A percentile compares a stretch with the other conserved stretches of the same genome.
phyloP scores from a whole-genome alignment of 2,113 vertebrate genomes.

The Pongo abelii region DNA sequence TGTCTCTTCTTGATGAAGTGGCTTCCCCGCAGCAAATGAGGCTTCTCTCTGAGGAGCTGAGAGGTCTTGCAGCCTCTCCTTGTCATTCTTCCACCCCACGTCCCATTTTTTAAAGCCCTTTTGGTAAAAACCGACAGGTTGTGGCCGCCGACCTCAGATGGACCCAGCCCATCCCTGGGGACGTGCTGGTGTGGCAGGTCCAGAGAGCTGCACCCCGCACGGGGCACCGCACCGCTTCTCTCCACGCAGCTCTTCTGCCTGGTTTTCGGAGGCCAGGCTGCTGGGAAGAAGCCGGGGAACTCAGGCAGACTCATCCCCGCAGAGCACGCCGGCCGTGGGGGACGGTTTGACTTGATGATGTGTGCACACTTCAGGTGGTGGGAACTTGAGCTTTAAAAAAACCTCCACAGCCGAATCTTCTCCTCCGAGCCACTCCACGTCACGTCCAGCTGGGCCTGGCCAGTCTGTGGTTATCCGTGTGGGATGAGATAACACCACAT shows the following conservation, averaged over 20 bases:
- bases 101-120: neutral
- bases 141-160: neutral
- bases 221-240: neutral
- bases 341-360: neutral
- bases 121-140: neutral
- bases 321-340: fast-evolving
- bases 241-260: neutral
- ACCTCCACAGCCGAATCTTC: neutral
- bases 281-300: neutral
- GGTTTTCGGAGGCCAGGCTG: neutral
- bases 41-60: constrained; percentile 37
- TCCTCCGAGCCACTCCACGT: neutral
- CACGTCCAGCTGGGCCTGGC: neutral
- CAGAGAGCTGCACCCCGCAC: neutral
- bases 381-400: neutral
- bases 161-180: neutral
- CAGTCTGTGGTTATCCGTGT: neutral
- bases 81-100: neutral
- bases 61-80: constrained; percentile 65
- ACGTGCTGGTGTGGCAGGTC: neutral
- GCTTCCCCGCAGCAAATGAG: neutral
- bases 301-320: fast-evolving
- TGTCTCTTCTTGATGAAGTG: constrained; percentile 56
- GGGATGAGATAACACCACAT: no score
- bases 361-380: neutral